phyloP scores from a whole-genome alignment of 2,888 invertebrate species.

The Metallyticus violacea region DNA sequence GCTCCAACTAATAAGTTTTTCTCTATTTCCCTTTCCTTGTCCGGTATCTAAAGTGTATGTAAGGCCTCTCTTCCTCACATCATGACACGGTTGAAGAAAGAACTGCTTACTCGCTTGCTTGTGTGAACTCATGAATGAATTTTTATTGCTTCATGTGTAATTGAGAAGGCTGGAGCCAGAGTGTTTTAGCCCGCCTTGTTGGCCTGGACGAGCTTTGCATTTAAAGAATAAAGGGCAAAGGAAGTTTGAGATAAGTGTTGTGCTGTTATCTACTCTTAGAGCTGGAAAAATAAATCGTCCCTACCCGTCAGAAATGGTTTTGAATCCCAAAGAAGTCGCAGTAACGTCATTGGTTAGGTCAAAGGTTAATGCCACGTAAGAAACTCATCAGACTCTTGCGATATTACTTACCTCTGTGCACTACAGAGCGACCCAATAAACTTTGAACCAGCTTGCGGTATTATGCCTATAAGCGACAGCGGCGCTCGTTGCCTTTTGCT shows the following conservation, averaged over 20 bases:
- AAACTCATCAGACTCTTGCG: background rate
- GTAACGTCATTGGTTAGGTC: background rate
- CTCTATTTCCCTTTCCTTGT: background rate
- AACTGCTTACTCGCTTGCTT: background rate
- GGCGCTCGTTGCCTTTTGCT: too few relatives aligned
- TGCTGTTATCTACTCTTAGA: background rate
- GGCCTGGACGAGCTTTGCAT: background rate
- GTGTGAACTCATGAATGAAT: constrained; percentile 7
- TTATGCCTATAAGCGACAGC: too few relatives aligned
- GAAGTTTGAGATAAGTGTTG: background rate
- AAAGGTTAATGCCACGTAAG: background rate
- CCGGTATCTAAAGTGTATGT: background rate
- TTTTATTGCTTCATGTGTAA: background rate
- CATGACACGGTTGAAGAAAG: background rate
- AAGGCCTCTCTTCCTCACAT: background rate
- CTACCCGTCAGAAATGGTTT: background rate
- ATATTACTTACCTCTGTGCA: too few relatives aligned
- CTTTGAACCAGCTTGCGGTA: too few relatives aligned
- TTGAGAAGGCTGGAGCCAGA: background rate
- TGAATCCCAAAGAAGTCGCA: background rate
- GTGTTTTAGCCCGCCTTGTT: background rate
- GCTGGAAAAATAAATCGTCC: background rate
- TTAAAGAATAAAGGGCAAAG: background rate
- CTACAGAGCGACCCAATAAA: too few relatives aligned
- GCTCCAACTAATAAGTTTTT: constrained; percentile 13